Evolutionary conservation across 2,888 invertebrate species (phyloP), one percentile per base, ranked within the genome.

Genomic region (Biston stratarius): DNA sequence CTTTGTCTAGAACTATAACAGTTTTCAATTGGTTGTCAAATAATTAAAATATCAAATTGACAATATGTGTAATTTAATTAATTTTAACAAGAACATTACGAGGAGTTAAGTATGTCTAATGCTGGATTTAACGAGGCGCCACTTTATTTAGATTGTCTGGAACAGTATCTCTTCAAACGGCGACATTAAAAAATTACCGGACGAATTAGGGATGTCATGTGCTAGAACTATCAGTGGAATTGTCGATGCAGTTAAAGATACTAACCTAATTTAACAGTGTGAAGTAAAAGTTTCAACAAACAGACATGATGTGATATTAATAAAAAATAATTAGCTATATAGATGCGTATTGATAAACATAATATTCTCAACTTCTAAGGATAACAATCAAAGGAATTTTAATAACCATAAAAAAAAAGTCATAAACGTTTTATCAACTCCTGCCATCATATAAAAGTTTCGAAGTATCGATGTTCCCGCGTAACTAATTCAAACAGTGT

Each of bases 401-500:
- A 67, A 65, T 73, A 53, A 56, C 56, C 61, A 44, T n/a, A n/a
- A n/a, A n/a, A n/a, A n/a, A n/a, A n/a, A n/a, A 10, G 44, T 53
- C 55, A 60, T 57, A 68, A 60, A 67, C 8, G 36, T 61, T 66
- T 61, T 66, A 66, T 76, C 72, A 70, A 65, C 44, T 71, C 60
- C 47, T 36, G 70, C 61, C 53, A 75, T 72, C 57, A 74, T 74
- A 48, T 58, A 59, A 59, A 59, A 42, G 40, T 49, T 59, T 78
- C 70, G 74, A 75, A 75, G 77, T 79, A 83, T 80, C 77, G 77
- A 77, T 64, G 56, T 36, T 47, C 34, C 36, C 34, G 34, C 71
- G 79, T 86, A 83, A 83, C 74, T 80, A 87, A 92, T 91, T 92
- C 92, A 82, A 83, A 77, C 78, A 77, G 83, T 83, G 89, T 89